Conservation (phyloP, 2,113 vertebrate species). For the Python bivittatus region DNA sequence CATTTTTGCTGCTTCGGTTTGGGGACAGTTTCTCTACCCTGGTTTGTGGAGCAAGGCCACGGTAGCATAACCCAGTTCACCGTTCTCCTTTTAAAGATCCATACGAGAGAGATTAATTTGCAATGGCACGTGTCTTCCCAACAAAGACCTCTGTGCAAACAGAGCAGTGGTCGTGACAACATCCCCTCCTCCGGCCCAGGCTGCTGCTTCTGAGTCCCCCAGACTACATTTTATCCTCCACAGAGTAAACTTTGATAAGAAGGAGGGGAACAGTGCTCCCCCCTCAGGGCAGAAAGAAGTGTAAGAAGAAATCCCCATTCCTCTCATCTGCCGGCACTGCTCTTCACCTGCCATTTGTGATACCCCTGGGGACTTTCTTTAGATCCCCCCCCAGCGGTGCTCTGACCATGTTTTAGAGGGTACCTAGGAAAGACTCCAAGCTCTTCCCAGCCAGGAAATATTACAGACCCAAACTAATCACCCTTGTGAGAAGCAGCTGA, state of each 20-base stretch:
- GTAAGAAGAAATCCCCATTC: conserved; percentile 12
- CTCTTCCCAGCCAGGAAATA: conserved; percentile 50
- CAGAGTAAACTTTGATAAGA: too few relatives aligned
- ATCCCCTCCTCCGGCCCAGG: background rate
- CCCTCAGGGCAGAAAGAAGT: background rate
- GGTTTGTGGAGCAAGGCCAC: background rate
- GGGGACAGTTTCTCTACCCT: background rate
- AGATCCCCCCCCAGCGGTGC: conserved; percentile 20
- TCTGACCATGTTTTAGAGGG: conserved; percentile 34
- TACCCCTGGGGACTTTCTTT: conserved; percentile 6
- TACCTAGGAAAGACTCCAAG: conserved; percentile 27
- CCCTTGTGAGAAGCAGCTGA: conserved; percentile 32
- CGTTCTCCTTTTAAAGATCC: background rate
- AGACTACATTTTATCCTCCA: background rate
- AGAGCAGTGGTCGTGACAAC: too few relatives aligned
- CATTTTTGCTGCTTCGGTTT: background rate
- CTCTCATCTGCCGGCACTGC: background rate
- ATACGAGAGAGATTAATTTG: background rate
- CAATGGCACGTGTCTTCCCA: background rate
- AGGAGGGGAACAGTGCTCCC: background rate
- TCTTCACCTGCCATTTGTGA: conserved; percentile 35
- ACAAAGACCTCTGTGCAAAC: too few relatives aligned
- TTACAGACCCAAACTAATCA: conserved; percentile 60
- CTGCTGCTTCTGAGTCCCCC: background rate
- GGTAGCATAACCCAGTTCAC: too few relatives aligned